phyloP scores from a whole-genome alignment of 2,113 vertebrate species.

The Oostethus manadensis region DNA sequence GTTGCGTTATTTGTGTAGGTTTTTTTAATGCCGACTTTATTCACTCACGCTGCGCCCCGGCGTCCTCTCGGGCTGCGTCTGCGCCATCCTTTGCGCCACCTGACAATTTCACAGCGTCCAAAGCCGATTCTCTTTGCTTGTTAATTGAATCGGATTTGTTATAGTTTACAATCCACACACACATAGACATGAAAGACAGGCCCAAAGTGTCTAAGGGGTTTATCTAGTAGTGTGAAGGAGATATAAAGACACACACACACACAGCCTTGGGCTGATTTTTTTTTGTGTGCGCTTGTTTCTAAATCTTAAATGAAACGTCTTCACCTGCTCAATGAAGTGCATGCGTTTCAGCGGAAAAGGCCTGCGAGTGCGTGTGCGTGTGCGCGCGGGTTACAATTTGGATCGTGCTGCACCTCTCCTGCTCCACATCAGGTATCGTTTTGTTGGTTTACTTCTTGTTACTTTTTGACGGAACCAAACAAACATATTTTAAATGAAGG shows the following conservation, averaged over 20 bases:
- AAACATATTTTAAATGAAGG: background rate
- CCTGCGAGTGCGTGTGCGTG: constrained; percentile 3
- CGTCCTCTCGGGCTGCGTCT: constrained; percentile 30
- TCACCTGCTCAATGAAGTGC: constrained; percentile 35
- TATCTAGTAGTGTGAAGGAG: constrained; percentile 72
- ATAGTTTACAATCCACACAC: constrained; percentile 74
- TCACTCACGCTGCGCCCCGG: constrained; percentile 5
- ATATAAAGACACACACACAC: constrained; percentile 70
- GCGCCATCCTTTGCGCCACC: constrained; percentile 33
- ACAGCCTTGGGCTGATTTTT: constrained; percentile 60
- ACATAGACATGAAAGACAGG: constrained; percentile 36
- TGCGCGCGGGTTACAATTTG: constrained; percentile 14
- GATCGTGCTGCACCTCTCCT: constrained; percentile 24
- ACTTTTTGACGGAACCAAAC: background rate
- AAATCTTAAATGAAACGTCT: constrained; percentile 54
- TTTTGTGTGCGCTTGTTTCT: constrained; percentile 53
- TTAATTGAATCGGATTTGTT: constrained; percentile 81
- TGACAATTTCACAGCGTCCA: constrained; percentile 69
- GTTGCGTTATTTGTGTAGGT: background rate
- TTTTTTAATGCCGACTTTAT: background rate
- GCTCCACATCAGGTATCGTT: constrained; percentile 40
- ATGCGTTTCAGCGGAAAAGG: constrained; percentile 7
- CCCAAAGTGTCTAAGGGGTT: constrained; percentile 78
- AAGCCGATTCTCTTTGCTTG: constrained; percentile 77
- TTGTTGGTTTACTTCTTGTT: constrained; percentile 11